Conservation (phyloP, 92 coral and sea anemone genomes). For the Parazoanthus atlanticus region DNA sequence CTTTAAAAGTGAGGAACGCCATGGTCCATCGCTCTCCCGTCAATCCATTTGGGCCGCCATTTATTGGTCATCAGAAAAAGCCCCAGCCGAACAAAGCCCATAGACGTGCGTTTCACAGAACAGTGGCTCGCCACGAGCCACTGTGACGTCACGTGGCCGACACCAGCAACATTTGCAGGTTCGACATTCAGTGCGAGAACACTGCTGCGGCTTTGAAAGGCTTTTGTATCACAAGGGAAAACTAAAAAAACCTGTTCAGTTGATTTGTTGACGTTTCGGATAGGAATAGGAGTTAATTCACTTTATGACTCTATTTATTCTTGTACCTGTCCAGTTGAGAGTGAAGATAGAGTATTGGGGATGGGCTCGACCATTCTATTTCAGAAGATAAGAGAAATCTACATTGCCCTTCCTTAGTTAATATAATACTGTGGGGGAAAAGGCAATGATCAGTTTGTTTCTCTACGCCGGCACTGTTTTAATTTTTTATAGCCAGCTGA, state of each 20-base stretch:
- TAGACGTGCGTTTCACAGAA: background rate
- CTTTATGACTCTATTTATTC: background rate
- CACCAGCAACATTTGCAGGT: slow-evolving; percentile 32
- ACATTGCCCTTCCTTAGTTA: too few relatives aligned
- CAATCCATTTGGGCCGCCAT: slow-evolving; percentile 7
- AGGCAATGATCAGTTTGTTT: too few relatives aligned
- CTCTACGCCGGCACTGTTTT: too few relatives aligned
- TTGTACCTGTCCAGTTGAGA: background rate
- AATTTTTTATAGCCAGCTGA: too few relatives aligned
- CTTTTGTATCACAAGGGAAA: background rate
- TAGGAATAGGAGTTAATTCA: background rate
- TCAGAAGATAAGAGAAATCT: too few relatives aligned
- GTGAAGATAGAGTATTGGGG: background rate
- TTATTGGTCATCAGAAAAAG: background rate
- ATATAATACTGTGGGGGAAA: too few relatives aligned
- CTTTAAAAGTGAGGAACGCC: slow-evolving; percentile 31
- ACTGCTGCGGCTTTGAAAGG: background rate
- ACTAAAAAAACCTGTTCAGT: slow-evolving; percentile 12
- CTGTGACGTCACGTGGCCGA: slow-evolving; percentile 21
- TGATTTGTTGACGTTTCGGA: background rate
- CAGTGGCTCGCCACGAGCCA: slow-evolving; percentile 9
- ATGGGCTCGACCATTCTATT: background rate
- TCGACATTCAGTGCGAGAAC: background rate
- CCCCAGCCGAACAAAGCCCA: slow-evolving; percentile 2
- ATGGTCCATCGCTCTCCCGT: slow-evolving; percentile 24